These are phyloP conservation scores for Schrankia costaestrigalis DNA, from an alignment of 2,888 invertebrate genomes.

Conservation along the genomic window DNA sequence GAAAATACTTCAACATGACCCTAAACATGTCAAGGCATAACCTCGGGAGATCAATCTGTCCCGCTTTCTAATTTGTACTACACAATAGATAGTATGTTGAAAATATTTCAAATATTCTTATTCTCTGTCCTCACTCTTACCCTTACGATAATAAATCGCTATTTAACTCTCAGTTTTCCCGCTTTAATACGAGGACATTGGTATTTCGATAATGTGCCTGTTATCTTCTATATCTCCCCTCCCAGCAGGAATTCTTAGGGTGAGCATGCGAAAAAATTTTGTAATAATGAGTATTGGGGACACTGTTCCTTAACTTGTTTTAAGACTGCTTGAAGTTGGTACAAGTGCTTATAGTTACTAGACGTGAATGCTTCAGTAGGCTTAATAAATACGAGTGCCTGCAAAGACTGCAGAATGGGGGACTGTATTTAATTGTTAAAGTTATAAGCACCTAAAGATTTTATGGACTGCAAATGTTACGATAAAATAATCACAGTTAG, in stretches of 20 bases:
- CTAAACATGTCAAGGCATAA: no score
- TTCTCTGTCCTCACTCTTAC: conserved; percentile 18
- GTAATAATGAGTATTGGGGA: conserved; percentile 73
- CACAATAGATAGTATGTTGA: conserved; percentile 14
- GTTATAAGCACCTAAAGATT: no score
- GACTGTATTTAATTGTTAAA: no score
- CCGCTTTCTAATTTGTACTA: conserved; percentile 1
- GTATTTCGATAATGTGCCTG: conserved; percentile 76
- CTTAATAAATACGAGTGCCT: not conserved
- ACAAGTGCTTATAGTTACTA: conserved; percentile 17
- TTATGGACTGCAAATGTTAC: no score
- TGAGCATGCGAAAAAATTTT: conserved; percentile 72
- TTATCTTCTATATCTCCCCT: conserved; percentile 73
- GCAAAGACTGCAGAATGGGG: no score
- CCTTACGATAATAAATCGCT: conserved; percentile 65
- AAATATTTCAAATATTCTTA: conserved; percentile 30
- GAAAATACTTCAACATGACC: no score
- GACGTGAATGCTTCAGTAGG: not conserved
- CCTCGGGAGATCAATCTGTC: no score
- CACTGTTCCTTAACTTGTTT: conserved; percentile 47
- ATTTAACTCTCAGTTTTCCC: conserved; percentile 72
- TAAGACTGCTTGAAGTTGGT: conserved; percentile 26
- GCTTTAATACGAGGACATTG: conserved; percentile 73
- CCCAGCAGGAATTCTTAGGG: conserved; percentile 60
- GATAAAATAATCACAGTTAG: no score